Evolutionary conservation across 2,888 invertebrate genomes (phyloP).

Genomic region (Lottia scabra): DNA sequence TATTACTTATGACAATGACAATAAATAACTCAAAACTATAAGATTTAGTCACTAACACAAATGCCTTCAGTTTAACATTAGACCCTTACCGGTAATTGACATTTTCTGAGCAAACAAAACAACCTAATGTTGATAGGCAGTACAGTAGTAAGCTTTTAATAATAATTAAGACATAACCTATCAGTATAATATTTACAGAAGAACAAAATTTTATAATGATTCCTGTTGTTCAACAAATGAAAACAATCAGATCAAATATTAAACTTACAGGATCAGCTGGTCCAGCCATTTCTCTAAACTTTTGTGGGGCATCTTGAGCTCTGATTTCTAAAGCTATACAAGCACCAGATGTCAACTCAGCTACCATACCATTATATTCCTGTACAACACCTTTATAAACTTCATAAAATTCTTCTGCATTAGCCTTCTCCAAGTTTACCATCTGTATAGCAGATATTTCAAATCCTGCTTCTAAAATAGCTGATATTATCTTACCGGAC

Average conservation of each 20-base stretch:
- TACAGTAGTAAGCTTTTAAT: too few relatives aligned
- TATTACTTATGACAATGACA: too few relatives aligned
- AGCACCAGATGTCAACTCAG: slow-evolving; percentile 85
- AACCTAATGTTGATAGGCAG: too few relatives aligned
- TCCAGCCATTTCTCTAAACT: slow-evolving; percentile 86
- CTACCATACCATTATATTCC: slow-evolving; percentile 76
- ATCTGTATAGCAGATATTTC: slow-evolving; percentile 81
- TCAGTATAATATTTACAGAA: too few relatives aligned
- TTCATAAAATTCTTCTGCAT: slow-evolving; percentile 92
- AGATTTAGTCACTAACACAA: too few relatives aligned
- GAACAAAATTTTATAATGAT: too few relatives aligned
- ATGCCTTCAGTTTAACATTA: too few relatives aligned
- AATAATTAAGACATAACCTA: too few relatives aligned
- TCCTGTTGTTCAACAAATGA: too few relatives aligned
- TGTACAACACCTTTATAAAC: slow-evolving; percentile 84
- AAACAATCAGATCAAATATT: not conserved
- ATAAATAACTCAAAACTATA: too few relatives aligned
- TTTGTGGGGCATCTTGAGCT: slow-evolving; percentile 66
- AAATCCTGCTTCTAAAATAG: slow-evolving; percentile 83
- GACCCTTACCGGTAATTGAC: too few relatives aligned
- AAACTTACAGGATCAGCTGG: slow-evolving; percentile 87
- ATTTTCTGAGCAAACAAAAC: too few relatives aligned
- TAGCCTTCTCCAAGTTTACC: slow-evolving; percentile 81
- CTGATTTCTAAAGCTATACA: slow-evolving; percentile 86
- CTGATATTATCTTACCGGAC: slow-evolving; percentile 78